Conservation (phyloP, 2,888 invertebrate genomes). For the Linnaemya vulpina region DNA sequence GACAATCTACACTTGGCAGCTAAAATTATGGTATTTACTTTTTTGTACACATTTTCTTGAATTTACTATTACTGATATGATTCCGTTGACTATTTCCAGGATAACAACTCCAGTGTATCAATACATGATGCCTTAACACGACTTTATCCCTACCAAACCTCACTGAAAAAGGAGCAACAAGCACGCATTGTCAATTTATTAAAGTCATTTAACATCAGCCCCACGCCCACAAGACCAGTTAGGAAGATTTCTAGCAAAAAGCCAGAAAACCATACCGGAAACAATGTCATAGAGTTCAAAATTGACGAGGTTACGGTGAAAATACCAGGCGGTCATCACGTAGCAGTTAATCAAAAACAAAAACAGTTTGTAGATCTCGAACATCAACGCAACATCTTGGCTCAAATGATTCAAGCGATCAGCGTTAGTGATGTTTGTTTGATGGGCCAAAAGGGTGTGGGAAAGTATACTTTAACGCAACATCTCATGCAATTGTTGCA, state of each 20-base stretch:
- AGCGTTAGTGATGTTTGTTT: conserved; percentile 93
- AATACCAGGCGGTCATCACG: conserved; percentile 81
- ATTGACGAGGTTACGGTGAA: conserved; percentile 83
- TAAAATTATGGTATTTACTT: conserved; percentile 78
- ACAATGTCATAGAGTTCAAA: conserved; percentile 66
- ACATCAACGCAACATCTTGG: conserved; percentile 91
- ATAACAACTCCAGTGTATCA: conserved; percentile 87
- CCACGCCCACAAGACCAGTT: conserved; percentile 70
- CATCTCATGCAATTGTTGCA: conserved; percentile 90
- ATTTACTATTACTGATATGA: not conserved
- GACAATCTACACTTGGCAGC: conserved; percentile 89
- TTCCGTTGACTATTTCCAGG: conserved; percentile 83
- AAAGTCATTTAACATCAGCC: conserved; percentile 85
- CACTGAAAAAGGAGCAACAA: conserved; percentile 90
- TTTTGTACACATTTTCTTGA: not conserved
- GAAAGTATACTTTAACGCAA: conserved; percentile 92
- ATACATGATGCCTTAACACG: conserved; percentile 88
- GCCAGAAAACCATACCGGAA: conserved; percentile 12
- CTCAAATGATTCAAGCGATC: conserved; percentile 91
- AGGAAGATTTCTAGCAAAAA: conserved; percentile 71
- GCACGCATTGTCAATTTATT: conserved; percentile 89
- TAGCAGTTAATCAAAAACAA: conserved; percentile 76
- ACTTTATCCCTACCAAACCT: conserved; percentile 92
- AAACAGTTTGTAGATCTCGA: conserved; percentile 86
- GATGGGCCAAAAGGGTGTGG: conserved; percentile 94